These are phyloP conservation scores for Nesidiocoris tenuis DNA, from an alignment of 2,888 invertebrate species.

Conservation along the genomic window DNA sequence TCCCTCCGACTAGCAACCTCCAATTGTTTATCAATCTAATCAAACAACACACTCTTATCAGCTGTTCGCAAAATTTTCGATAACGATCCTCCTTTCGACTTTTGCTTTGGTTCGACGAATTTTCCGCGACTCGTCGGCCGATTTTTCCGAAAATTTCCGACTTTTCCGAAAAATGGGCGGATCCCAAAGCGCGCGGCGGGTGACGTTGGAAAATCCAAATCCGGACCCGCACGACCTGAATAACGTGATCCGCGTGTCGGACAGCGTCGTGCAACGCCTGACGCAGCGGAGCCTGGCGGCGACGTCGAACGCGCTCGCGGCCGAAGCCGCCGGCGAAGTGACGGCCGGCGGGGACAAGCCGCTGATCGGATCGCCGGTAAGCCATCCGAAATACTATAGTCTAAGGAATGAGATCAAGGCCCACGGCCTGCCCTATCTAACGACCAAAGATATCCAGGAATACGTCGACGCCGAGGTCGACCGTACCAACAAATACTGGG, in stretches of 20 bases:
- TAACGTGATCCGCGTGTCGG: conserved; percentile 28
- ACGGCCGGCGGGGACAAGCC: not conserved
- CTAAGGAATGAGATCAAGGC: conserved; percentile 28
- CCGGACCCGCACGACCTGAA: conserved; percentile 30
- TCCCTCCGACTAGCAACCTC: too few species aligned
- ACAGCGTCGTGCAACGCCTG: conserved; percentile 26
- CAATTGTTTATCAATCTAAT: not conserved
- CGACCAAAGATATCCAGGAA: conserved; percentile 40
- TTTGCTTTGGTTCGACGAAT: too few species aligned
- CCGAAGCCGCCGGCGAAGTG: not conserved
- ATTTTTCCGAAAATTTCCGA: not conserved
- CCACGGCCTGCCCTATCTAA: conserved; percentile 38
- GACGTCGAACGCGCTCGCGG: not conserved
- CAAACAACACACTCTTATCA: conserved; percentile 15
- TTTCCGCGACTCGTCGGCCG: not conserved
- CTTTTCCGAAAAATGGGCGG: conserved; percentile 25
- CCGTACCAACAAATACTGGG: conserved; percentile 34
- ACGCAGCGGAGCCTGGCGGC: not conserved
- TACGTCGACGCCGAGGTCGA: conserved; percentile 33
- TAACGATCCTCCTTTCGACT: conserved; percentile 18
- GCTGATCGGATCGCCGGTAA: conserved; percentile 24
- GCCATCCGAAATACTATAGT: conserved; percentile 16
- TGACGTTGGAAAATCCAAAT: conserved; percentile 34
- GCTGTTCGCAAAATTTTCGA: conserved; percentile 19
- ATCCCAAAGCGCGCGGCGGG: conserved; percentile 25